phyloP scores from a whole-genome alignment of 1,140 invertebrate genomes.

The Bombus ignitus region DNA sequence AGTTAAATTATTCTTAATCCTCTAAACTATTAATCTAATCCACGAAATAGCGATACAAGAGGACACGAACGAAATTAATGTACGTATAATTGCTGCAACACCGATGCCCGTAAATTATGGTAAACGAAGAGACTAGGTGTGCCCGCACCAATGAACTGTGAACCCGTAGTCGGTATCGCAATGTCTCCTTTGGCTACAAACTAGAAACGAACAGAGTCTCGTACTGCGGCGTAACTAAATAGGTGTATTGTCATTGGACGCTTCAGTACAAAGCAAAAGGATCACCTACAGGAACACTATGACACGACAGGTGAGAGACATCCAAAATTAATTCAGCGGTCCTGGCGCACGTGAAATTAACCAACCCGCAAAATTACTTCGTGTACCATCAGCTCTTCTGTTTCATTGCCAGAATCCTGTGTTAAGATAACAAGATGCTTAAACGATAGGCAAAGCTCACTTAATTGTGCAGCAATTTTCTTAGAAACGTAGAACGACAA shows the following conservation, averaged over 20 bases:
- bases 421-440: background rate
- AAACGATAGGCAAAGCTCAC: background rate
- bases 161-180: constrained; percentile 5
- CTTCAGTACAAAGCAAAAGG: constrained; percentile 60
- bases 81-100: constrained; percentile 35
- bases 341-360: background rate
- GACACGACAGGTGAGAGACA: constrained; percentile 59
- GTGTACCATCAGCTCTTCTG: background rate
- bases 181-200: constrained; percentile 4
- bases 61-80: constrained; percentile 15
- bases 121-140: background rate
- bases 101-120: constrained; percentile 22
- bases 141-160: constrained; percentile 9
- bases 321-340: constrained; percentile 62
- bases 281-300: constrained; percentile 48
- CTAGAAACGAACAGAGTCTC: background rate
- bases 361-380: background rate
- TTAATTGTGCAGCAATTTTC: background rate
- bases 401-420: background rate
- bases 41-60: background rate
- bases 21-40: constrained; percentile 9
- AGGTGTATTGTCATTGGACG: constrained; percentile 70
- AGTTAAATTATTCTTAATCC: constrained; percentile 9
- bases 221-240: constrained; percentile 19
- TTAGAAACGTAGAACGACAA: background rate